phyloP scores from a whole-genome alignment of 2,888 invertebrate species.

The Xylocampa areola region DNA sequence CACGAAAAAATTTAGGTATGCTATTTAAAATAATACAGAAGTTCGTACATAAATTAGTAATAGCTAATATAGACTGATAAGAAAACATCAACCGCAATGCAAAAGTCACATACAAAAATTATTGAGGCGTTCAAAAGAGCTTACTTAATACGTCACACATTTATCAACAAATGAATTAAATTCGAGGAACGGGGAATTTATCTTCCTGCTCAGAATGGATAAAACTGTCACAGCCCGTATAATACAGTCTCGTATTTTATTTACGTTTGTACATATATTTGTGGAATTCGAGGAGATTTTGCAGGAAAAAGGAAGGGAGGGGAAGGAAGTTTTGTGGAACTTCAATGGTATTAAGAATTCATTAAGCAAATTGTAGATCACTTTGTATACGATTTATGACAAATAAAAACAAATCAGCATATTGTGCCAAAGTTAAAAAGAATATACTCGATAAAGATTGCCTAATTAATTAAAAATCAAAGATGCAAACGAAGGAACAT shows the following conservation, averaged over 20 bases:
- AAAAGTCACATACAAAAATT: slow-evolving; percentile 28
- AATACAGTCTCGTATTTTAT: slow-evolving; percentile 22
- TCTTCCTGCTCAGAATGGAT: slow-evolving; percentile 35
- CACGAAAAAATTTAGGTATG: too few relatives aligned
- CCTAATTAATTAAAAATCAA: too few relatives aligned
- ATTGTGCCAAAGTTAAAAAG: too few relatives aligned
- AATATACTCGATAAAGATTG: too few relatives aligned
- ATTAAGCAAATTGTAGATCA: slow-evolving; percentile 8
- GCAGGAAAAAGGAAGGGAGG: slow-evolving; percentile 3
- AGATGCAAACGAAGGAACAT: too few relatives aligned
- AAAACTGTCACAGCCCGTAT: slow-evolving; percentile 31
- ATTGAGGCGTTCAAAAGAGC: slow-evolving; percentile 22
- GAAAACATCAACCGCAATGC: slow-evolving; percentile 6
- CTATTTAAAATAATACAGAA: too few relatives aligned
- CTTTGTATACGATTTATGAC: slow-evolving; percentile 1
- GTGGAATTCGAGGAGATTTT: slow-evolving; percentile 21
- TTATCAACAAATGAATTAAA: slow-evolving; percentile 49
- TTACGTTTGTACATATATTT: slow-evolving; percentile 40
- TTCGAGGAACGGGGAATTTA: slow-evolving; percentile 37
- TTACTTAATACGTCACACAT: slow-evolving; percentile 33
- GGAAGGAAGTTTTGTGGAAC: slow-evolving; percentile 12
- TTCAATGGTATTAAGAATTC: slow-evolving; percentile 23
- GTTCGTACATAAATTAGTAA: not conserved
- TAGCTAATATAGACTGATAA: not conserved
- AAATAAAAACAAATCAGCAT: not conserved